Evolutionary conservation across 2,888 invertebrate species (phyloP), one percentile per base, ranked within the genome.

Genomic region (Oxyteleia sp.): DNA sequence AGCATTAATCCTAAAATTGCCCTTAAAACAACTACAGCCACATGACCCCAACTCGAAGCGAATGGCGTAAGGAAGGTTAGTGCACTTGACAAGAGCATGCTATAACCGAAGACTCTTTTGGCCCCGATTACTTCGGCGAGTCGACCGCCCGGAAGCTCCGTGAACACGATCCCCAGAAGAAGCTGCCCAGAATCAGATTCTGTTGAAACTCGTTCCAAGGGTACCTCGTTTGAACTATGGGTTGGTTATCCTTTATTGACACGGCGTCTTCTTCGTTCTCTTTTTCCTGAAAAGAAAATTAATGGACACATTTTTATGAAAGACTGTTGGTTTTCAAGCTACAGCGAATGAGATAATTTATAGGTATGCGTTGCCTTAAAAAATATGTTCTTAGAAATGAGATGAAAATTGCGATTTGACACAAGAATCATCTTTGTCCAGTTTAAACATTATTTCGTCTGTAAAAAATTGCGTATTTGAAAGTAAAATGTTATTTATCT

Each of bases 131-230:
- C 92, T 91, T 97, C 98, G 18, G 98, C 97, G 87, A 98, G 94
- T 87, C 97, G 95, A 64, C 98, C 98, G 16, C 98, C 98, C 1
- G 98, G 98, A 84, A 98, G 94, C 93, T 98, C 98, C 83, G 98
- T 98, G 79, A 97, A 94, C 51, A 98, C 96, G 93, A 98, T 10
- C 98, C 98, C 96, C 97, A 98, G 95, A 97, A 98, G 95, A 98
- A 98, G 89, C 96, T 96, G 43, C 98, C 97, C 23, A 98, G 94
- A 47, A 98, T 95, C 80, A 96, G 94, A 89, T 98, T 98, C 91
- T 96, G 96, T 89, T 97, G 95, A 88, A 96, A 95, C 75, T 96
- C 95, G 91, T 96, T 95, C 98, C 98, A 98, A 18, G 95, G 92
- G 93, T 97, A 98, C 84, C 95, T 95, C 4, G 90, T 89, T 63